Evolutionary conservation across 1,140 invertebrate genomes (phyloP), one percentile per base, ranked within the genome.

Genomic region (Phymorhynchus buccinoides): DNA sequence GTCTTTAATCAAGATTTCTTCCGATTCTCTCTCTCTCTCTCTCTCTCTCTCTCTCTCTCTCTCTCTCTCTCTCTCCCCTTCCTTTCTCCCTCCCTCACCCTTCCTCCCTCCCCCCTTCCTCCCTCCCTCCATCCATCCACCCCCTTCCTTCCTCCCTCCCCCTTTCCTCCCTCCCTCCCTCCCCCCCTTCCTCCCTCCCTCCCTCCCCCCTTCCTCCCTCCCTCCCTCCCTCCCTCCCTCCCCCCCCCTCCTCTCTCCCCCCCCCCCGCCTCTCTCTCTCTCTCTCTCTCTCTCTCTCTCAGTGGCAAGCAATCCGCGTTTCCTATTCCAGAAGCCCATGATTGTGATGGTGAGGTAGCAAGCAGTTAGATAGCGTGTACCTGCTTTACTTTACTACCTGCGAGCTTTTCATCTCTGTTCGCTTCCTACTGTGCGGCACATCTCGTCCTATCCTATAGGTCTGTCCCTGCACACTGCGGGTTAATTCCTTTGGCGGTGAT

Each of bases 101-200:
- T n/a, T 30, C n/a, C n/a, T n/a, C 12, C 71, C 30, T n/a, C 12
- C 35, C 14, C 71, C 14, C n/a, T 73, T 12, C 30, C 35, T 32
- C 35, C n/a, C 35, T 37, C n/a, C n/a, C 71, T n/a, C 71, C n/a
- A 18, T 37, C 75, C 27, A 4, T 37, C 32, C 27, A 4, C 37
- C 16, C 6, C 41, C 75, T 6, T 77, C 12, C 18, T 4, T 42
- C 32, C 6, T 39, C 39, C 35, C 56, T n/a, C 44, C 80, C 56
- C 84, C 83, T 44, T 32, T 22, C 85, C 84, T 44, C 62, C 68
- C 80, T 71, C 80, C 85, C 66, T 42, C 66, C 85, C 85, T 71
- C 35, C 9, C 52, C 12, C 48, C 68, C 39, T 41, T 16, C 44
- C 62, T 68, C 39, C 56, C 80, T 62, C 41, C 68, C 30, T 62